Evolutionary conservation across 2,888 invertebrate genomes (phyloP), one percentile per base, ranked within the genome.

Genomic region (Sarcophaga subvicina): DNA sequence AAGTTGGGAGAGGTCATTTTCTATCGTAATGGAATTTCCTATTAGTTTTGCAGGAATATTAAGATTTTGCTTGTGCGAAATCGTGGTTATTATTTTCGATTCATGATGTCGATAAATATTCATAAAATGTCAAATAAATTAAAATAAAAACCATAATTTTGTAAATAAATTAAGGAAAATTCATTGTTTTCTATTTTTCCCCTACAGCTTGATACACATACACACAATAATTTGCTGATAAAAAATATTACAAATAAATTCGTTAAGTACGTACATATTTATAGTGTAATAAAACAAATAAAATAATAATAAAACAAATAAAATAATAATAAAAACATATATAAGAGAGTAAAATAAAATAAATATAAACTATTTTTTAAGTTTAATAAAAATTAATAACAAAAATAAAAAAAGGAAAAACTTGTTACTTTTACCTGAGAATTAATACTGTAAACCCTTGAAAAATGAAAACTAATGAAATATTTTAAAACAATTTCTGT

Each of bases 211-310:
- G 49, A 14, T 49, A 49, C 17, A 54, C 54, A 54, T 3, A 54
- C 54, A 54, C 54, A 54, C 54, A 14, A 14, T 54, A 54, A 54
- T 54, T 14, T 54, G 12, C 5, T 14, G 17, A 54, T 54, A 54
- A 54, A 54, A 54, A 54, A 4, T 14, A 54, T 5, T 4, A 14
- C 1, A 54, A 14, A 54, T 17, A 83, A 80, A 64, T 82, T 70
- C 66, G 60, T 49, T 71, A 59, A 71, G 70, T 81, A 82, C 77
- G 82, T 73, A 54, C 54, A 54, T 54, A 49, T 22, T 75, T 25
- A 81, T 63, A 82, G 62, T 78, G 67, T 25, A 71, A 49, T 49
- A 4, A 37, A 47, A 69, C 12, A 69, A 27, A 69, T 49, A 14
- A 6, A 69, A 22, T 12, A 12, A 49, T 47, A 69, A 20, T 49